These are phyloP conservation scores for Chaetoderma sp. DNA, from an alignment of 2,888 invertebrate genomes.

Conservation along the genomic window DNA sequence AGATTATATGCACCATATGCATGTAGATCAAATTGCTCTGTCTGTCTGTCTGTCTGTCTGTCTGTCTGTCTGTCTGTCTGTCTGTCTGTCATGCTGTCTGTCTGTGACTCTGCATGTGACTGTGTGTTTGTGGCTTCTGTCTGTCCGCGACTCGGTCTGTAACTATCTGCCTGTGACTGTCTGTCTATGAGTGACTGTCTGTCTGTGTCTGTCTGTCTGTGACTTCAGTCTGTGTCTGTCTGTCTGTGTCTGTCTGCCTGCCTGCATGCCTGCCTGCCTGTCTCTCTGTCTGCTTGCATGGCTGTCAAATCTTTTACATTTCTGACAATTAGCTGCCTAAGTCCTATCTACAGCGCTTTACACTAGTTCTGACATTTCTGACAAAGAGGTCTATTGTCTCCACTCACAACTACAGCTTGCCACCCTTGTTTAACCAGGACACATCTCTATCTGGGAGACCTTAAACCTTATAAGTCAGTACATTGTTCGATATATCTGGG, in stretches of 20 bases:
- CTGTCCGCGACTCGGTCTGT: not conserved
- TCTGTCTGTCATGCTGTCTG: too few species aligned
- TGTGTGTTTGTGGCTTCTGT: constrained; percentile 6
- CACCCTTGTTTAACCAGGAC: too few species aligned
- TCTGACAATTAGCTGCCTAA: not conserved
- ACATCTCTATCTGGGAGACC: too few species aligned
- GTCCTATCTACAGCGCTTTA: not conserved
- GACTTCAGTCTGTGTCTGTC: not conserved
- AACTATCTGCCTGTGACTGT: constrained; percentile 10
- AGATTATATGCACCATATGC: too few species aligned
- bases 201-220: constrained; percentile 1
- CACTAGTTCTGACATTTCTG: too few species aligned
- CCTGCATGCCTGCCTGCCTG: not conserved
- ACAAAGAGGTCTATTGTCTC: too few species aligned
- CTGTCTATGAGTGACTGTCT: not conserved
- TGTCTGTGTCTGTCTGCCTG: too few species aligned
- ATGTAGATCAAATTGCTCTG: too few species aligned
- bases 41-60: constrained; percentile 5
- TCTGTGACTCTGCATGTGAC: constrained; percentile 6
- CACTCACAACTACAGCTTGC: too few species aligned
- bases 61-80: constrained; percentile 6
- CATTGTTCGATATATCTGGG: too few species aligned
- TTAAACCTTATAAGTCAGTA: too few species aligned
- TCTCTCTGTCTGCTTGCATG: not conserved
- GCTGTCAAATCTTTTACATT: not conserved